These are phyloP conservation scores for Drosophila albomicans DNA, from an alignment of 1,140 invertebrate species.

Conservation along the genomic window DNA sequence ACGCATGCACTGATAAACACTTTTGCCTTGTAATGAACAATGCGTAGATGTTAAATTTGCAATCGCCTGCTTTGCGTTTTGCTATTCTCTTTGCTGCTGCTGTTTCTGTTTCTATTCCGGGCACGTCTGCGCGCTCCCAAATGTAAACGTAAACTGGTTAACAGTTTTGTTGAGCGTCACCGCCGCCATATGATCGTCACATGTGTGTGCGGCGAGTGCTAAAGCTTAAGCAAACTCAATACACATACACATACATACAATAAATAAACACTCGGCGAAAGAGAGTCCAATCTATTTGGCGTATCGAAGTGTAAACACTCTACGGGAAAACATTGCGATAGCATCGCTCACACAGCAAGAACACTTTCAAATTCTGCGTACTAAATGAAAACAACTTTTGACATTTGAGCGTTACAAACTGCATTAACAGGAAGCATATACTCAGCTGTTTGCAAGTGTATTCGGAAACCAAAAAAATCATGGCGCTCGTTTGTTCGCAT, in stretches of 20 bases:
- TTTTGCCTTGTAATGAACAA: conserved; percentile 38
- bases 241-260: conserved; percentile 39
- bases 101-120: conserved; percentile 45
- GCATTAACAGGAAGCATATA: conserved; percentile 15
- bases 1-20: conserved; percentile 42
- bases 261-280: background rate
- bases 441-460: conserved; percentile 28
- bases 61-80: conserved; percentile 36
- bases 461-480: conserved; percentile 33
- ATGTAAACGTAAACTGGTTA: conserved; percentile 78
- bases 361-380: background rate
- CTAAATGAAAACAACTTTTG: background rate
- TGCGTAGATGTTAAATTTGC: conserved; percentile 40
- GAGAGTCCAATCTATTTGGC: conserved; percentile 43
- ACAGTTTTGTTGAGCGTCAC: conserved; percentile 62
- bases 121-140: conserved; percentile 72
- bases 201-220: conserved; percentile 57
- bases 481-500: conserved; percentile 43
- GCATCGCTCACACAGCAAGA: conserved; percentile 7
- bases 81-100: conserved; percentile 28
- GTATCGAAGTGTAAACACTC: conserved; percentile 63
- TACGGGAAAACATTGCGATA: conserved; percentile 29
- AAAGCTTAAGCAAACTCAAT: conserved; percentile 67
- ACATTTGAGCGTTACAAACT: conserved; percentile 12
- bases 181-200: conserved; percentile 63